These are phyloP conservation scores for Dynastes hyllus DNA, from an alignment of 2,888 invertebrate genomes.

Conservation along the genomic window DNA sequence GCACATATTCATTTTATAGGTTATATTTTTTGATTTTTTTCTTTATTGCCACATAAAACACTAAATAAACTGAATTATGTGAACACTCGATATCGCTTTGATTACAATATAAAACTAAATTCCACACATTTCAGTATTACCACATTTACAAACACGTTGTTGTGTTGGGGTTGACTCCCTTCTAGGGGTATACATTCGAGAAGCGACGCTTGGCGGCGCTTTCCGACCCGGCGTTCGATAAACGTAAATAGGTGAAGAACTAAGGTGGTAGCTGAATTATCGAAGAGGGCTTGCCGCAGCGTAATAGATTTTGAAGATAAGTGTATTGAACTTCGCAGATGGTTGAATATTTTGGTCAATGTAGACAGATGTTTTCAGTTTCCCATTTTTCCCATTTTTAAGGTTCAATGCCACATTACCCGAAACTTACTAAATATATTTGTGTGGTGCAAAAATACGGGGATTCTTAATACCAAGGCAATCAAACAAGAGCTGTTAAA, in stretches of 20 bases:
- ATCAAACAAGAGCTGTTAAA: too few species aligned
- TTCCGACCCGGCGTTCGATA: conserved; percentile 66
- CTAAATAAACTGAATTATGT: conserved; percentile 12
- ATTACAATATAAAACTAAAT: conserved; percentile 44
- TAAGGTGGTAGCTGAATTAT: conserved; percentile 49
- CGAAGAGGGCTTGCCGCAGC: not conserved
- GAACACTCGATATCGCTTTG: conserved; percentile 16
- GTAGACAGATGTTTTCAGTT: too few species aligned
- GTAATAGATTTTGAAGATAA: conserved; percentile 5
- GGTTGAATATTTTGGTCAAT: too few species aligned
- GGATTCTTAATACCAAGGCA: too few species aligned
- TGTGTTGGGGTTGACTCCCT: conserved; percentile 70
- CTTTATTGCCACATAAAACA: not conserved
- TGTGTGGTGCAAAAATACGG: too few species aligned
- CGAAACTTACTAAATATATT: too few species aligned
- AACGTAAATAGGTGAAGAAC: conserved; percentile 58
- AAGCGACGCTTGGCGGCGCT: conserved; percentile 68
- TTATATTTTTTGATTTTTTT: not conserved
- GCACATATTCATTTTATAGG: conserved; percentile 6
- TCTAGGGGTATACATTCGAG: conserved; percentile 61
- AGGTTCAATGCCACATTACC: too few species aligned
- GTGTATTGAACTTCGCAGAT: not conserved
- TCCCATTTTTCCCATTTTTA: too few species aligned
- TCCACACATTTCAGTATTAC: conserved; percentile 59
- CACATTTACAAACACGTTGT: conserved; percentile 67